phyloP scores from a whole-genome alignment of 2,888 invertebrate genomes.

The Phymatocera aterrima region DNA sequence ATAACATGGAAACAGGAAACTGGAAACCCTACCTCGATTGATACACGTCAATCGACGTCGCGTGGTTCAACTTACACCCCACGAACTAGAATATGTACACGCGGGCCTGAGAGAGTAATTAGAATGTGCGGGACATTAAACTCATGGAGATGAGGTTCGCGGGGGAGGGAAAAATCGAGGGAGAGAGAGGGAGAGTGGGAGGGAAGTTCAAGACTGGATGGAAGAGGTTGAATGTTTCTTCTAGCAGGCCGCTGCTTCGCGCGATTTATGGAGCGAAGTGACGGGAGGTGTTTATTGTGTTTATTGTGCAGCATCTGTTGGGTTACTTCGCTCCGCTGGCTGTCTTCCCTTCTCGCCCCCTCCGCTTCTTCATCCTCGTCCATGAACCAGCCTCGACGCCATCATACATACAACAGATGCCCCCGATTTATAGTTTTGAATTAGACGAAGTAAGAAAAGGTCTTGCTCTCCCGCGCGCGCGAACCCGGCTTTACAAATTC shows the following conservation, averaged over 20 bases:
- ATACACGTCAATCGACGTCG: constrained; percentile 8
- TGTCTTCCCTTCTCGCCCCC: constrained; percentile 54
- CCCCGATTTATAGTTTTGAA: constrained; percentile 74
- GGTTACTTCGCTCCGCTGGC: constrained; percentile 65
- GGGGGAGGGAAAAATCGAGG: constrained; percentile 47
- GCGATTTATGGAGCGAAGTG: constrained; percentile 74
- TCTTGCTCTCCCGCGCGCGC: constrained; percentile 43
- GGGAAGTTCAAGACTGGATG: constrained; percentile 61
- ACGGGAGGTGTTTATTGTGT: constrained; percentile 75
- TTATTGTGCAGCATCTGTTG: constrained; percentile 74
- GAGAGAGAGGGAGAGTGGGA: constrained; percentile 55
- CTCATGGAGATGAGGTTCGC: background rate
- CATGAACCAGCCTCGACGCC: constrained; percentile 64
- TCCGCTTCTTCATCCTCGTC: constrained; percentile 57
- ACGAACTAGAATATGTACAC: background rate
- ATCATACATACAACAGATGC: constrained; percentile 73
- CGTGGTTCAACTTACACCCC: background rate
- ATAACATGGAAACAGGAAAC: too few relatives aligned
- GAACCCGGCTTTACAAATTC: constrained; percentile 52
- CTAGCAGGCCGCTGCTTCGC: constrained; percentile 68
- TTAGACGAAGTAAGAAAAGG: constrained; percentile 69
- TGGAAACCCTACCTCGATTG: constrained; percentile 2
- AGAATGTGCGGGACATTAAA: background rate
- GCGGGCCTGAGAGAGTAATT: background rate
- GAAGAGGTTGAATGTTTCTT: constrained; percentile 72